Conservation (phyloP, 1,140 invertebrate genomes). For the Metaphire vulgaris region DNA sequence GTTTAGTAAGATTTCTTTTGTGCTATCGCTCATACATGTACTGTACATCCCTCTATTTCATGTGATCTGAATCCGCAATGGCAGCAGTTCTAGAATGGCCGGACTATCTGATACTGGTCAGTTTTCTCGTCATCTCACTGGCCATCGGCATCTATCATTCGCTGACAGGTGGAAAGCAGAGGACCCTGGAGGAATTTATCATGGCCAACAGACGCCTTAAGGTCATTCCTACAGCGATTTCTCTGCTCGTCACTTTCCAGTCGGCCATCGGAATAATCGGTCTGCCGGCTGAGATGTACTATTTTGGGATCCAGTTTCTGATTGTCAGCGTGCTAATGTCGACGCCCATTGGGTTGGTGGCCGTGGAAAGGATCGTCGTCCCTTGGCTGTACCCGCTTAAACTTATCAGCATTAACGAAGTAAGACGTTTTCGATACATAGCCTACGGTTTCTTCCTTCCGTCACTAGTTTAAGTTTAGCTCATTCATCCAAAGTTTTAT, state of each 20-base stretch:
- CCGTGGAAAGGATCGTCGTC: constrained; percentile 32
- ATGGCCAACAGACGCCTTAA: constrained; percentile 24
- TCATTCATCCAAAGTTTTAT: no score
- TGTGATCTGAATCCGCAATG: no score
- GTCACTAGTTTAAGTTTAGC: no score
- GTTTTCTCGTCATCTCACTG: constrained; percentile 10
- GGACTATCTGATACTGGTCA: constrained; percentile 24
- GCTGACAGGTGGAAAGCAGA: constrained; percentile 19
- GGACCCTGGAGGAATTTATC: constrained; percentile 20
- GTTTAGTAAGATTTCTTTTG: no score
- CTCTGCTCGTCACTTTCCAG: constrained; percentile 32
- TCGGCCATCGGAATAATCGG: constrained; percentile 39
- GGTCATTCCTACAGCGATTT: constrained; percentile 14
- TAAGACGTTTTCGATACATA: no score
- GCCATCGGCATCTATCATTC: constrained; percentile 25
- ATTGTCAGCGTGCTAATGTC: background rate
- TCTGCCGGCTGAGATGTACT: constrained; percentile 34
- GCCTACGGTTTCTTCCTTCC: no score
- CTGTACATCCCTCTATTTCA: no score
- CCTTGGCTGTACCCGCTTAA: constrained; percentile 34
- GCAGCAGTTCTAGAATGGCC: no score
- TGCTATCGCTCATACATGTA: no score
- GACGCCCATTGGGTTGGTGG: constrained; percentile 14
- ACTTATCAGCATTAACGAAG: constrained; percentile 34
- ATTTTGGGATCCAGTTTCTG: constrained; percentile 32